Evolutionary conservation across 53 echinoderm and acorn worm species (phyloP), one percentile per base, ranked within the genome.

Genomic region (Apostichopus leukothele): DNA sequence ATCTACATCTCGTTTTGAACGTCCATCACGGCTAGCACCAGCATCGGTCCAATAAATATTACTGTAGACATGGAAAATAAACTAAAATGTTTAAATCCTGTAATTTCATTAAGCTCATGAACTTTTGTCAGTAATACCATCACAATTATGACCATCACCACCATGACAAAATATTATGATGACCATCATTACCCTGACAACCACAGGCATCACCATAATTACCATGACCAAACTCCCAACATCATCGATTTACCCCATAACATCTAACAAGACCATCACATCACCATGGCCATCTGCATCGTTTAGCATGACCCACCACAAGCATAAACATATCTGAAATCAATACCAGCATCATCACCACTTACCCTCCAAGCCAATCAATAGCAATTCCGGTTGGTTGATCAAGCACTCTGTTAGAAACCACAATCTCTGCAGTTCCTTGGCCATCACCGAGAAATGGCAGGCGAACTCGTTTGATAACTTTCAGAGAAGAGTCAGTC

Each of bases 21-120:
- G 67, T 50, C 60, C 76, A 16, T 18, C 52, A 11, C 26, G 27
- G n/a, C 86, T 80, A 71, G 83, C 81, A 52, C 99, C 99, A 12
- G 67, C 83, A 57, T 99, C 99, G 19, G 94, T 92, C 99, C 99
- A 99, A 61, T 96, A 99, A 19, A 99, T 66, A 57, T 95, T 95
- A 21, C 99, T 99, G 71, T 71, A 19, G 6, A 71, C 13, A n/a
- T 18, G 5, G 18, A 71, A 71, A 71, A 9, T 57, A 39, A 39
- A 39, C 39, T 39, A 39, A 3, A 3, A 39, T 39, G 39, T 39
- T 39, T 39, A 39, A 25, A 39, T 39, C 39, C 39, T 39, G 39
- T 39, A 39, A 39, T 39, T 39, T 39, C 39, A 39, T 39, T 39
- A 39, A 57, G 7, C 57, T 57, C 6, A 57, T 10, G 10, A 10